phyloP scores from a whole-genome alignment of 1,140 invertebrate species.

The Mycetomoellerius zeteki region DNA sequence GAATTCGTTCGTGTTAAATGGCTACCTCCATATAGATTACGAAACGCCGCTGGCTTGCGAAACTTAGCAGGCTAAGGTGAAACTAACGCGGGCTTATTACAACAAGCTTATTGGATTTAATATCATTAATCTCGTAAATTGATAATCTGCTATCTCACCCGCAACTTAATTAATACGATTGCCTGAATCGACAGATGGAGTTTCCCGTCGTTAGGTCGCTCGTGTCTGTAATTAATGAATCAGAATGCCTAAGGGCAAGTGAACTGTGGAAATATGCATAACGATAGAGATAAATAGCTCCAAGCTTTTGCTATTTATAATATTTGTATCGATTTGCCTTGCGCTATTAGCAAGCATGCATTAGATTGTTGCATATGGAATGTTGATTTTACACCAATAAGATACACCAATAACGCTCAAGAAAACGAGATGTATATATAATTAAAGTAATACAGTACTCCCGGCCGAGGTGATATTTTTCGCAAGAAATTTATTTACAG shows the following conservation, averaged over 20 bases:
- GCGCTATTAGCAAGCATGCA: not conserved
- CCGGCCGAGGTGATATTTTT: no score
- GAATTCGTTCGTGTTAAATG: conserved; percentile 31
- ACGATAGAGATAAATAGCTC: conserved; percentile 12
- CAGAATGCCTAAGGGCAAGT: not conserved
- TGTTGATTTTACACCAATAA: not conserved
- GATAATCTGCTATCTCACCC: conserved; percentile 49
- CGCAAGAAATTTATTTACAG: no score
- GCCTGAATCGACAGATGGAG: not conserved
- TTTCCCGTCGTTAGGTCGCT: not conserved
- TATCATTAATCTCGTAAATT: conserved; percentile 48
- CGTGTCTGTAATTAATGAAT: conserved; percentile 31
- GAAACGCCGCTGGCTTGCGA: conserved; percentile 61
- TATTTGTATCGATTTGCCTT: not conserved
- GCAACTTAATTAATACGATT: conserved; percentile 37
- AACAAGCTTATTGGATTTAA: conserved; percentile 25
- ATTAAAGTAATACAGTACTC: not conserved
- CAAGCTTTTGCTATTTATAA: not conserved
- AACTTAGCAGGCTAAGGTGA: conserved; percentile 49
- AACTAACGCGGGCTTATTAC: conserved; percentile 50
- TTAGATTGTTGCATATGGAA: not conserved
- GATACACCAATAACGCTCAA: not conserved
- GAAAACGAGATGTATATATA: not conserved
- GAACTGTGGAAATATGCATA: not conserved
- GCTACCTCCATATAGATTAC: conserved; percentile 15